Base-by-base conservation (phyloP, 2,113 vertebrate genomes). In the Nematolebias whitei region DNA sequence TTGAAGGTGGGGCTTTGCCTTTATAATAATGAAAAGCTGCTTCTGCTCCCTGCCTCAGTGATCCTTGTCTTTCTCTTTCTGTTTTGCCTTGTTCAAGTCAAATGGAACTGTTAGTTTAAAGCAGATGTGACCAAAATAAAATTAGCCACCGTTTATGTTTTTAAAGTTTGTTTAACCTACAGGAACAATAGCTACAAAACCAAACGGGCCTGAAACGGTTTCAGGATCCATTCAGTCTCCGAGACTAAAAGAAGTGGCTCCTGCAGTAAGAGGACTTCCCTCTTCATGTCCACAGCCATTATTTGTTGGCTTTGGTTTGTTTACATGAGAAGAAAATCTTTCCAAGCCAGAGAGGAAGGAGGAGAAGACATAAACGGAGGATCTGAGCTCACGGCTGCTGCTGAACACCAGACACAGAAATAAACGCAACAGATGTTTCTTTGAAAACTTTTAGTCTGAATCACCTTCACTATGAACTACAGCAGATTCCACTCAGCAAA, bases 321-420 rank as follows among this genome's bases (percentile, higher is more conserved):
- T 77, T 77, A 67, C 63, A 60, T 74, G 32, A 57, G 11, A 32
- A 50, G 50, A 60, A 64, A 1, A 1, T 62, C 51, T 48, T 65
- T 78, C 71, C 60, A 0, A 72, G 45, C 39, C 51, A 47, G 48
- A 29, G 38, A 57, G 50, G 66, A 71, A 54, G 63, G 49, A 68
- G 2, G 22, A 78, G 40, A 43, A 60, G 50, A 81, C 67, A 56
- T 83, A 83, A 86, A 85, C 84, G 76, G 44, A 76, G 54, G 29
- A 63, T 58, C 39, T 1, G 4, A 71, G 67, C 18, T 41, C 29
- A 39, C 77, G 80, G 72, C 81, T 79, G 82, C 60, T 23, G 26
- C 51, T 38, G 8, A 5, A 22, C 12, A 43, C 54, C 0, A 52
- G 24, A 71, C 59, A 44, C 50, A 74, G 44, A 65, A 22, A 66